A percentile compares a stretch with the other conserved stretches of the same genome.
These are phyloP conservation scores for Xiphophorus maculatus DNA, from an alignment of 2,113 vertebrate genomes.

Conservation along the genomic window DNA sequence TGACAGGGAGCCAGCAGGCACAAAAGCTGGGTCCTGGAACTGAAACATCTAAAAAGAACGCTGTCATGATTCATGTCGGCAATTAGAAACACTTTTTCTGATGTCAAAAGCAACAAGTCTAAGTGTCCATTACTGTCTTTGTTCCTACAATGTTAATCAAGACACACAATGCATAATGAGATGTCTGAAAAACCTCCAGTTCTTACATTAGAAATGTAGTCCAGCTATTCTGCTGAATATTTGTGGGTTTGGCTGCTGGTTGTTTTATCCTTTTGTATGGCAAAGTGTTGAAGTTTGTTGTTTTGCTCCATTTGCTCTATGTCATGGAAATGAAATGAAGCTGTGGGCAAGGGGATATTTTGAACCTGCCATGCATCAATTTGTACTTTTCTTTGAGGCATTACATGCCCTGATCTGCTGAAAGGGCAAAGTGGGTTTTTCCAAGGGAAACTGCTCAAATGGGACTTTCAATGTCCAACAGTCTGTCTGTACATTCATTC, in stretches of 20 bases:
- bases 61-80: constrained; percentile 30
- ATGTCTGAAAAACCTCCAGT: constrained; percentile 40
- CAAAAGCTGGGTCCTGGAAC: constrained; percentile 18
- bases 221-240: constrained; percentile 68
- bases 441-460: not conserved
- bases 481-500: no score
- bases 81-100: constrained; percentile 33
- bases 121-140: not conserved
- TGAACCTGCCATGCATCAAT: not conserved
- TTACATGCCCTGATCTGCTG: not conserved
- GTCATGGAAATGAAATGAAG: not conserved
- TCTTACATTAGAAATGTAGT: constrained; percentile 18
- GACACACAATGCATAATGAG: not conserved
- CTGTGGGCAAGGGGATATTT: no score
- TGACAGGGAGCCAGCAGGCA: constrained; percentile 11
- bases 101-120: constrained; percentile 21
- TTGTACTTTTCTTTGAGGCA: not conserved
- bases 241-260: constrained; percentile 22
- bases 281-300: not conserved
- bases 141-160: not conserved
- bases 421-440: not conserved
- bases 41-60: constrained; percentile 21
- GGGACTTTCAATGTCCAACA: no score
- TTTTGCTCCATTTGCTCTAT: no score
- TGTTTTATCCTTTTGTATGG: not conserved